Evolutionary conservation across 2,888 invertebrate species (phyloP).

Genomic region (Anaspis maculata): DNA sequence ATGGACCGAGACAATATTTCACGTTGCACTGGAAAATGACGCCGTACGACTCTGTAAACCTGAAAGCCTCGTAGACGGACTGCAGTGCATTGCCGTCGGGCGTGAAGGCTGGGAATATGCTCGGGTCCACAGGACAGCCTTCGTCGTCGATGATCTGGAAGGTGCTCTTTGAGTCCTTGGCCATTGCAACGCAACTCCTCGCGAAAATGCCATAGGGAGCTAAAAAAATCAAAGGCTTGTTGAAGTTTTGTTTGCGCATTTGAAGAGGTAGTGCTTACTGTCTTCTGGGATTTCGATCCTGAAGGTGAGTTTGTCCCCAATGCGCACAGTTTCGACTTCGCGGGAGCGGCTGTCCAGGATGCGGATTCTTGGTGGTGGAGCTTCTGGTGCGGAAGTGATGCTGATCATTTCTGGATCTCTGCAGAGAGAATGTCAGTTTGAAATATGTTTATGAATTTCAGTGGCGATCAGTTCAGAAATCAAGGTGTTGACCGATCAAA

Average conservation of each 20-base stretch:
- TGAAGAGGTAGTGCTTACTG: constrained; percentile 61
- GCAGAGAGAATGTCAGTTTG: too few relatives aligned
- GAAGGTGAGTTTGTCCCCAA: constrained; percentile 90
- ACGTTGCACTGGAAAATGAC: constrained; percentile 97
- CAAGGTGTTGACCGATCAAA: too few relatives aligned
- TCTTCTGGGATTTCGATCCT: constrained; percentile 94
- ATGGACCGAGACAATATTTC: constrained; percentile 90
- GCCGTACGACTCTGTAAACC: constrained; percentile 92
- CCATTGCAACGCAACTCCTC: constrained; percentile 93
- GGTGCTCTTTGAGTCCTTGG: constrained; percentile 91
- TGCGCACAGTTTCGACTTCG: constrained; percentile 90
- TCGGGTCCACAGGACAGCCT: constrained; percentile 88
- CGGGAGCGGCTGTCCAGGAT: constrained; percentile 79
- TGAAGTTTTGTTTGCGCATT: not conserved
- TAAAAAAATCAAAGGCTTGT: constrained; percentile 37
- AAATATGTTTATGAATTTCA: not conserved
- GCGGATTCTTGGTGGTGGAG: constrained; percentile 87
- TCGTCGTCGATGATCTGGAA: constrained; percentile 95
- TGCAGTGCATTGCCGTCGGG: constrained; percentile 87
- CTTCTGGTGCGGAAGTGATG: constrained; percentile 90
- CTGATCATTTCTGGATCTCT: constrained; percentile 94
- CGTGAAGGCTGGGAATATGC: constrained; percentile 87
- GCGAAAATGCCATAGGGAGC: constrained; percentile 95
- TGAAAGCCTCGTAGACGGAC: constrained; percentile 88
- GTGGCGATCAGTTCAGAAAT: not conserved